Percentiles rank a stretch among this genome's conserved stretches.
phyloP scores from a whole-genome alignment of 2,797 vertebrate species.

The Rhinella marina region DNA sequence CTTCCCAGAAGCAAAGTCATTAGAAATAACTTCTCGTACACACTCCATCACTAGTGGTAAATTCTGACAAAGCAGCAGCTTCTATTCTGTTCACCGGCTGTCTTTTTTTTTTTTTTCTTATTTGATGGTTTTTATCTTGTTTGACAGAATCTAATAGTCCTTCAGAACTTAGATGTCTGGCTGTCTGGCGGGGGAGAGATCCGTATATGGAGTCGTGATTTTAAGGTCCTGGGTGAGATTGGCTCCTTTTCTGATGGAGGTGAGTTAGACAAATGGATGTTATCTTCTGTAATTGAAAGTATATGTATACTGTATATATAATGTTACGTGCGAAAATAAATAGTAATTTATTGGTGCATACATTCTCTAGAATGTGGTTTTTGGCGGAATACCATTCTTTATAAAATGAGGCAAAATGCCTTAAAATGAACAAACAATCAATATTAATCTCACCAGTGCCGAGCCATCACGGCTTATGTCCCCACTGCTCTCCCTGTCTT shows the following conservation, averaged over 20 bases:
- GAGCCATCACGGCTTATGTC: no score
- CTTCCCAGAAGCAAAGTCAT: no score
- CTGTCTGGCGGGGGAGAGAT: slow-evolving; percentile 90
- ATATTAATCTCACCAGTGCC: no score
- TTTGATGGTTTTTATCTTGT: slow-evolving; percentile 49
- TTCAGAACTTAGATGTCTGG: slow-evolving; percentile 84
- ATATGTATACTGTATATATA: neutral
- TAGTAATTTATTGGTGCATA: no score
- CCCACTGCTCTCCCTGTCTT: no score
- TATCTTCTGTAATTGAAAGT: neutral
- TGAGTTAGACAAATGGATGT: slow-evolving; percentile 54
- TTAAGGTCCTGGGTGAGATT: slow-evolving; percentile 87
- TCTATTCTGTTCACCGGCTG: neutral
- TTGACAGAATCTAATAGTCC: slow-evolving; percentile 86
- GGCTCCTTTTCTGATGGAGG: slow-evolving; percentile 87
- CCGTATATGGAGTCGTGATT: slow-evolving; percentile 89
- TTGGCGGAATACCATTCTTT: no score
- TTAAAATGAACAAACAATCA: no score
- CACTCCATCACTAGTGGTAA: neutral
- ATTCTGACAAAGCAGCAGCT: neutral
- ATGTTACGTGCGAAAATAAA: no score
- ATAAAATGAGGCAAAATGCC: no score
- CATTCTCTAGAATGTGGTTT: no score
- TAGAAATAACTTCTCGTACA: no score
- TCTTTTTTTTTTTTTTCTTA: neutral